Base-by-base conservation (phyloP, 2,888 invertebrate genomes). In the Drosophila bunnanda region DNA sequence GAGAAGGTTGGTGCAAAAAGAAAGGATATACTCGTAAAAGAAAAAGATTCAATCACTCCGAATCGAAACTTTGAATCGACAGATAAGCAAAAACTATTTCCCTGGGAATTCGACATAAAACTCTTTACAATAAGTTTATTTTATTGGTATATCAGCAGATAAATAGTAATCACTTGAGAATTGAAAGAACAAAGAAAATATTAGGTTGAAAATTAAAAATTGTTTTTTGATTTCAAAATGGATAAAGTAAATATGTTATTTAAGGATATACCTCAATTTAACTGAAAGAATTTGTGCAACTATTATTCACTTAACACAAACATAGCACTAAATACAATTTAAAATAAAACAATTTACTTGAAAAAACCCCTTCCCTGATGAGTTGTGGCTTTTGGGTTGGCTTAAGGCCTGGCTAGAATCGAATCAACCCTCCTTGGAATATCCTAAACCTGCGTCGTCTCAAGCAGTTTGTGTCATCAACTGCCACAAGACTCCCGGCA, bases 21-120 rank as follows among this genome's bases (percentile, higher is more conserved):
- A 7, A 13, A 15, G 36, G 36, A 52, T 52, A 22, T 6, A 50
- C 50, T 34, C 50, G 50, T 50, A 34, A 50, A 32, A 20, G 25
- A 50, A 65, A 53, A 30, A 28, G 65, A 66, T 66, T 64, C 62
- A 60, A 62, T 60, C 62, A 30, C 15, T 57, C 15, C 43, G 1
- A 25, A 34, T 56, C 30, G 30, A 30, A 41, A 25, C 39, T 41
- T 55, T 55, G 17, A 55, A 39, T 41, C 56, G 22, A 10, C 39
- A n/a, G 39, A 54, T 39, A 41, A 60, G 39, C 54, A 39, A 13
- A 38, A 58, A 38, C 50, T 15, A 48, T 28, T 38, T 25, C 39
- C 17, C 12, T 17, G 55, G 38, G n/a, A 54, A 28, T 22, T 54
- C 17, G 0, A 15, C 12, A 39, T 12, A 30, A 7, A 39, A 39